These are phyloP conservation scores for Alectoris magna DNA, from an alignment of 2,797 vertebrate species.

Conservation along the genomic window DNA sequence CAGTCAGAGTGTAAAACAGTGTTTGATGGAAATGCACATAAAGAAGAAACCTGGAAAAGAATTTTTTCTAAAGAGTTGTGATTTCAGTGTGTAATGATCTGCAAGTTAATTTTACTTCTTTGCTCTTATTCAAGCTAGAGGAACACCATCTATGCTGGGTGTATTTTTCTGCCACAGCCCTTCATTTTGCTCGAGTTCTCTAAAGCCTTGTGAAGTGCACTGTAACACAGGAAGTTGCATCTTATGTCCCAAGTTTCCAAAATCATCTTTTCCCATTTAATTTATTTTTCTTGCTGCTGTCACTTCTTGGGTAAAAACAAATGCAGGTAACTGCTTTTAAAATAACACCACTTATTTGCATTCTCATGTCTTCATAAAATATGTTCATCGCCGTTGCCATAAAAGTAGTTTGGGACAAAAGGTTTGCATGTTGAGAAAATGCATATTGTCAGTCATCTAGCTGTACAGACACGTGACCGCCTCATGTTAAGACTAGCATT, in stretches of 20 bases:
- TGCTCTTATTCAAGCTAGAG: not conserved
- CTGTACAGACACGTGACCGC: not conserved
- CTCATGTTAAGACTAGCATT: slow-evolving; percentile 11
- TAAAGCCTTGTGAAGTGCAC: not conserved
- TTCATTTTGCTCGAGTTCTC: not conserved
- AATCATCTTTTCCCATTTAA: not conserved
- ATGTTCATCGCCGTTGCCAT: not conserved
- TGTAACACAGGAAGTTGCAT: not conserved
- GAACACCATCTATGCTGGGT: not conserved
- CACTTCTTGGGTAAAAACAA: not conserved
- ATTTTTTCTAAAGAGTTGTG: not conserved
- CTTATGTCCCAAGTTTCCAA: not conserved
- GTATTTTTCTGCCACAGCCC: not conserved
- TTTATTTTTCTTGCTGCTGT: not conserved
- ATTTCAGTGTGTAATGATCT: not conserved
- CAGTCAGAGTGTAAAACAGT: not conserved
- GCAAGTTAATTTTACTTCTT: not conserved
- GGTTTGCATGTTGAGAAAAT: slow-evolving; percentile 1
- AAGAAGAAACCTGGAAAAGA: not conserved
- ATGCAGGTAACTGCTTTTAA: not conserved
- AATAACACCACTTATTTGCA: slow-evolving; percentile 18
- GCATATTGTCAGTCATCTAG: slow-evolving; percentile 15
- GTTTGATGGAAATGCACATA: accelerated
- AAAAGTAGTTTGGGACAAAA: not conserved
- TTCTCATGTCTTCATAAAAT: not conserved